Evolutionary conservation across 92 coral and sea anemone species (phyloP), one percentile per base, ranked within the genome.

Genomic region (Palythoa grandiflora): DNA sequence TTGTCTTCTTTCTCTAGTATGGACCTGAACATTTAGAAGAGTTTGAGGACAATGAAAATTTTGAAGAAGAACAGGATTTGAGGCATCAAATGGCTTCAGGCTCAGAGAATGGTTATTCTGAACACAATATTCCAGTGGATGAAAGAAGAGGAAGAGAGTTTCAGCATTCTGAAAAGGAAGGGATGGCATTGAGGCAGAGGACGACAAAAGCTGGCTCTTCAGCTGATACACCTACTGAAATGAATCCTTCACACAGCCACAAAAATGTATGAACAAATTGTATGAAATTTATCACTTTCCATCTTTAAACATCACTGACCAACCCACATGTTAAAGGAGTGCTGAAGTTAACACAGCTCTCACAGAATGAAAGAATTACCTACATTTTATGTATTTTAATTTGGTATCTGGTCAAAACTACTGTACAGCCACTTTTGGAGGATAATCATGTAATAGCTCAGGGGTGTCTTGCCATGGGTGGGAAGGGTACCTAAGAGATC

Each of bases 11-110:
- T 51, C 19, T 77, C 51, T 16, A 77, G 81, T 77, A 8, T 51
- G 65, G 65, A 77, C 60, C 81, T 51, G 81, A 52, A 16, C 3
- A 75, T 15, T 15, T 28, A 8, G 63, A 77, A 36, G 68, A 77
- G 36, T 53, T 77, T 77, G 81, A 77, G 36, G 17, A 51, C 36
- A 57, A 50, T 53, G 81, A 37, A 11, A 21, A 53, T 15, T 0
- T 51, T 21, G 81, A 77, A 19, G 81, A 77, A 51, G 65, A 52
- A 28, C 81, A 77, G 1, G 66, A 28, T 2, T 13, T 36, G 63
- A 15, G 44, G 17, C 44, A 50, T 21, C 38, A 52, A 21, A 77
- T 9, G 40, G 66, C 4, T 28, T 57, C 81, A 20, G 65, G 81
- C 63, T 77, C 60, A 28, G 39, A 77, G 61, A 14, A 52, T 77